Conservation (phyloP, 1,140 invertebrate species). For the Reticulitermes speratus region DNA sequence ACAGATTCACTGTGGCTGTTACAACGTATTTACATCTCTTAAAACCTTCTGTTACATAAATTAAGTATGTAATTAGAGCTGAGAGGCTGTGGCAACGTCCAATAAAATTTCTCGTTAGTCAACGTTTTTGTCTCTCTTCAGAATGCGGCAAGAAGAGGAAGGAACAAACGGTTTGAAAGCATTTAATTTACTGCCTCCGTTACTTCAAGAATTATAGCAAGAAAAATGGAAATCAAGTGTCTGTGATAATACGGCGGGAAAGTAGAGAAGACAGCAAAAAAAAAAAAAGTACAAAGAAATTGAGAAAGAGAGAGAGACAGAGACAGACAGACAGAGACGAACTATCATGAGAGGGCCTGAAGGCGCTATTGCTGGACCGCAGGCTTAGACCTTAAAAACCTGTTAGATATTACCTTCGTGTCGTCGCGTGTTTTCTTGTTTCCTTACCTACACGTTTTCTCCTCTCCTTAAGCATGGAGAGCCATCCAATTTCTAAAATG, state of each 20-base stretch:
- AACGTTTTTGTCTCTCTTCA: not conserved
- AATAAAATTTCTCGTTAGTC: not conserved
- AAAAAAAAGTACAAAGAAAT: not conserved
- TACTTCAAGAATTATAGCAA: not conserved
- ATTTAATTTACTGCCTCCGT: not conserved
- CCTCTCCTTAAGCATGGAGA: constrained; percentile 17
- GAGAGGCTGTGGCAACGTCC: not conserved
- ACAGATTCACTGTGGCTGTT: not conserved
- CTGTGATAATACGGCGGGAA: not conserved
- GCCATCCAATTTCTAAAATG: constrained; percentile 25
- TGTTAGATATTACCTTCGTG: constrained; percentile 31
- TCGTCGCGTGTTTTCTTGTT: constrained; percentile 13
- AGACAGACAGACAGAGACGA: not conserved
- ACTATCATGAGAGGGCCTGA: not conserved
- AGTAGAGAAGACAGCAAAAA: not conserved
- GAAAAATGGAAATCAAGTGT: not conserved
- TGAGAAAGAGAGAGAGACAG: not conserved
- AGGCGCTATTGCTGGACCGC: not conserved
- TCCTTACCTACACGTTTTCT: not conserved
- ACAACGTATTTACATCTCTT: not conserved
- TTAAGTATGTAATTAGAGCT: not conserved
- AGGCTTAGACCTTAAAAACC: constrained; percentile 12
- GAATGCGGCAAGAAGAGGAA: not conserved
- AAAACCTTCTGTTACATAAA: not conserved
- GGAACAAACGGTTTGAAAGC: not conserved